These are phyloP conservation scores for Rhizoglyphus robini DNA, from an alignment of 1,140 invertebrate species.

Conservation along the genomic window DNA sequence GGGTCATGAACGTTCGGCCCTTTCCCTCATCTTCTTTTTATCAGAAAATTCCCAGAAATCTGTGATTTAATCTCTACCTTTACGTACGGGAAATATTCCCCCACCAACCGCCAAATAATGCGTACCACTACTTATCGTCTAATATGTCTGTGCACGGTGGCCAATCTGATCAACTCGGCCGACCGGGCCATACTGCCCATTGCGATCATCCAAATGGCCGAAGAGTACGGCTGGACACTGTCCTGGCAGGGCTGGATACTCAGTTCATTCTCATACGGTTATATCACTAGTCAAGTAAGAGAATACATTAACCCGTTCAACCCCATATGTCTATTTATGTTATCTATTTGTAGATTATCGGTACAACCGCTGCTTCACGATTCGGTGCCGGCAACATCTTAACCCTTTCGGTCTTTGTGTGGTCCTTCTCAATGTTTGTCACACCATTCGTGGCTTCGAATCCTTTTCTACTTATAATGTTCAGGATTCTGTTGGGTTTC, in stretches of 20 bases:
- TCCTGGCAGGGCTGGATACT: conserved; percentile 62
- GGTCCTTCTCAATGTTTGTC: conserved; percentile 58
- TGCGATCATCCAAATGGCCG: conserved; percentile 58
- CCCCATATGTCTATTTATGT: conserved; percentile 23
- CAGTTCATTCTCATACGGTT: conserved; percentile 62
- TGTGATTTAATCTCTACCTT: too few relatives aligned
- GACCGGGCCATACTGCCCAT: conserved; percentile 68
- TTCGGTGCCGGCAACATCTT: conserved; percentile 58
- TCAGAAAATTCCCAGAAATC: too few relatives aligned
- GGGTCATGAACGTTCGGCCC: too few relatives aligned
- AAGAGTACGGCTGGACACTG: conserved; percentile 56
- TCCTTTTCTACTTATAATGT: conserved; percentile 46
- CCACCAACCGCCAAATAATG: too few relatives aligned
- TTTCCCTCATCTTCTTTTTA: too few relatives aligned
- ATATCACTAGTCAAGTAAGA: conserved; percentile 57
- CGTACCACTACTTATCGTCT: neutral
- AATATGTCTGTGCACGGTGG: conserved; percentile 49
- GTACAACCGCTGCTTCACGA: conserved; percentile 52
- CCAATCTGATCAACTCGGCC: conserved; percentile 65
- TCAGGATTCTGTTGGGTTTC: conserved; percentile 52
- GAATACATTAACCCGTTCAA: neutral
- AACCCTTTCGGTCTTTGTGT: conserved; percentile 53
- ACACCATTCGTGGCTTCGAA: conserved; percentile 54
- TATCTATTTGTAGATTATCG: conserved; percentile 42
- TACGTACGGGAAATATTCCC: too few relatives aligned